A percentile compares a stretch with the other conserved stretches of the same genome.
These are phyloP conservation scores for Lithobates pipiens DNA, from an alignment of 2,797 vertebrate species.

Conservation along the genomic window DNA sequence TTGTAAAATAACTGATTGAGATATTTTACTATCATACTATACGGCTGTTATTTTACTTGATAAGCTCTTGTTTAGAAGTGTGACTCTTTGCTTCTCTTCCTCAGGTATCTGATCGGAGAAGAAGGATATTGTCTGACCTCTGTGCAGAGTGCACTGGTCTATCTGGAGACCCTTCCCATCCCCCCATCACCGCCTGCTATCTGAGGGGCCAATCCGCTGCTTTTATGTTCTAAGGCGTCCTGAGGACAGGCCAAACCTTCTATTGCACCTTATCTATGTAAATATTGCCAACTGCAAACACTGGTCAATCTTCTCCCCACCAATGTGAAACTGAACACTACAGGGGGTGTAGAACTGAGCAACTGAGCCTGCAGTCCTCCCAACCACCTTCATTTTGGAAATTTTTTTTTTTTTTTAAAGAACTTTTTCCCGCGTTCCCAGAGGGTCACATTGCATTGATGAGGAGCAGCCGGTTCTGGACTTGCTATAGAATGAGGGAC, in stretches of 20 bases:
- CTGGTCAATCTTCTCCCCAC: neutral
- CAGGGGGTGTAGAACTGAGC: no score
- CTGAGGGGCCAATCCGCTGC: constrained; percentile 54
- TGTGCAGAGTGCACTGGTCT: constrained; percentile 90
- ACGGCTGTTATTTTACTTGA: no score
- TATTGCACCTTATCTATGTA: constrained; percentile 37
- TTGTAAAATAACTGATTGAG: no score
- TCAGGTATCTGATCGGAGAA: constrained; percentile 92
- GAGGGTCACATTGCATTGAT: no score
- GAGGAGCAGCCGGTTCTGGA: no score
- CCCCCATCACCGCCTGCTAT: neutral
- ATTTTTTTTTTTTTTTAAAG: no score
- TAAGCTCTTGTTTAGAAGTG: no score
- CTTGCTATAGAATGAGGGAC: no score
- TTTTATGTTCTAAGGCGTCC: neutral
- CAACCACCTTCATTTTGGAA: no score
- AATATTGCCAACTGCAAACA: neutral
- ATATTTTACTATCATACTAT: no score
- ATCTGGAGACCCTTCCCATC: constrained; percentile 82
- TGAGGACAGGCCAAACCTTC: neutral
- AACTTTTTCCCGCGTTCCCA: no score
- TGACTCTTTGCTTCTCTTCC: constrained; percentile 15
- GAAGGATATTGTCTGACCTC: constrained; percentile 96
- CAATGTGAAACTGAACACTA: constrained; percentile 15
- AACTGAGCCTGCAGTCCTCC: no score